phyloP scores from a whole-genome alignment of 2,113 vertebrate species.

The Tachysurus fulvidraco region DNA sequence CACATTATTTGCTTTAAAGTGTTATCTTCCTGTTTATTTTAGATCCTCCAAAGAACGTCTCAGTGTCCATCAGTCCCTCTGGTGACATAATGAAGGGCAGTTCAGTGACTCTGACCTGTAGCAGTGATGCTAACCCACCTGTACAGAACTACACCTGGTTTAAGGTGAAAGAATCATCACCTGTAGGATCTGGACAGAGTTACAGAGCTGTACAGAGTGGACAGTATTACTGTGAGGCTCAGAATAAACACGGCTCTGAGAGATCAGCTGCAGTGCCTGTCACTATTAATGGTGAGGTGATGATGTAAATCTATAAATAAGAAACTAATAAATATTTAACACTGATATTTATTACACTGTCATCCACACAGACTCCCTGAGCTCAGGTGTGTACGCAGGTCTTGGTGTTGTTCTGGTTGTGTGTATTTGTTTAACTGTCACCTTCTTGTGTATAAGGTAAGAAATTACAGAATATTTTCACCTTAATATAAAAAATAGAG shows the following conservation, averaged over 20 bases:
- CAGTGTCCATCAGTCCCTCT: neutral
- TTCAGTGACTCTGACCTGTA: slow-evolving; percentile 44
- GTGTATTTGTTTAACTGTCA: neutral
- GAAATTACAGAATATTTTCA: neutral
- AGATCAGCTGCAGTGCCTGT: slow-evolving; percentile 17
- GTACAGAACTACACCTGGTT: slow-evolving; percentile 29
- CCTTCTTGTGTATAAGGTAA: neutral
- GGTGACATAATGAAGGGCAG: neutral
- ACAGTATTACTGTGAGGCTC: slow-evolving; percentile 40
- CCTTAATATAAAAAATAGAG: neutral
- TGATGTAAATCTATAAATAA: neutral
- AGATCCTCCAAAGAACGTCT: neutral
- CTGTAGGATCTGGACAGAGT: slow-evolving; percentile 39
- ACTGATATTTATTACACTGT: neutral
- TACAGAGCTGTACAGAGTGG: slow-evolving; percentile 25
- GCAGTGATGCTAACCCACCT: slow-evolving; percentile 44
- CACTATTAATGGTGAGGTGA: slow-evolving; percentile 5
- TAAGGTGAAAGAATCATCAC: neutral
- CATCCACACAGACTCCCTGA: neutral
- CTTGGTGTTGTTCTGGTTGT: neutral
- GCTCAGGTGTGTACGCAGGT: neutral
- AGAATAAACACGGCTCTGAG: slow-evolving; percentile 32
- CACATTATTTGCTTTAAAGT: neutral
- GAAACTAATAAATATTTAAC: neutral
- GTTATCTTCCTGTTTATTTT: neutral